Evolutionary conservation across 2,888 invertebrate species (phyloP).

Genomic region (Anagyrus pseudococci): DNA sequence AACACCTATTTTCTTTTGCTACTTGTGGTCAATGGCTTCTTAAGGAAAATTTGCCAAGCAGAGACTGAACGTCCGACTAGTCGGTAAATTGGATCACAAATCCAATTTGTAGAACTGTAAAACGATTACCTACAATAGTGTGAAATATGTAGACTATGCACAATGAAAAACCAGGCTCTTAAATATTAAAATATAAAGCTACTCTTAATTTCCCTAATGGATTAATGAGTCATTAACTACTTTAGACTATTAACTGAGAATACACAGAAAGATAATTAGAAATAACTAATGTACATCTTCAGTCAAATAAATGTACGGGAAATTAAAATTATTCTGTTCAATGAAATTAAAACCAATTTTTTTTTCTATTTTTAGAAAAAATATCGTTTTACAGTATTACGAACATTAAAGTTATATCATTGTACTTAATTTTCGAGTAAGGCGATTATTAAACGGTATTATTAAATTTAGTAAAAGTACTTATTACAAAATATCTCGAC

Average conservation of each 20-base stretch:
- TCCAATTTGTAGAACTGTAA: constrained; percentile 43
- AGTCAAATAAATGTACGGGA: not conserved
- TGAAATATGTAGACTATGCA: constrained; percentile 28
- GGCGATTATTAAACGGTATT: too few species aligned
- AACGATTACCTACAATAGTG: constrained; percentile 35
- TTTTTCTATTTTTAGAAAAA: too few species aligned
- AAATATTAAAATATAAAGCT: constrained; percentile 13
- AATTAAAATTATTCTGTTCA: too few species aligned
- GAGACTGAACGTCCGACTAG: constrained; percentile 21
- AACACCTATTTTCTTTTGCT: constrained; percentile 23
- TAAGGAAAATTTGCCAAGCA: constrained; percentile 26
- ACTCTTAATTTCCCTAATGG: not conserved
- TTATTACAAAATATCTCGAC: too few species aligned
- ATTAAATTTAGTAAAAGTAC: too few species aligned
- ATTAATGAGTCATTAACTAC: not conserved
- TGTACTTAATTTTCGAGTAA: too few species aligned
- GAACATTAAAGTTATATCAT: too few species aligned
- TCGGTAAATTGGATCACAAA: constrained; percentile 44
- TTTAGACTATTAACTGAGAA: not conserved
- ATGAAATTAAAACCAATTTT: too few species aligned
- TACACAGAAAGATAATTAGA: not conserved
- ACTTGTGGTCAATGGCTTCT: constrained; percentile 34
- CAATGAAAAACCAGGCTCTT: constrained; percentile 24
- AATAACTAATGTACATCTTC: not conserved
- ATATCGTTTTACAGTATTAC: too few species aligned